Conservation (phyloP, 2,113 vertebrate genomes). For the Rallus limicola region DNA sequence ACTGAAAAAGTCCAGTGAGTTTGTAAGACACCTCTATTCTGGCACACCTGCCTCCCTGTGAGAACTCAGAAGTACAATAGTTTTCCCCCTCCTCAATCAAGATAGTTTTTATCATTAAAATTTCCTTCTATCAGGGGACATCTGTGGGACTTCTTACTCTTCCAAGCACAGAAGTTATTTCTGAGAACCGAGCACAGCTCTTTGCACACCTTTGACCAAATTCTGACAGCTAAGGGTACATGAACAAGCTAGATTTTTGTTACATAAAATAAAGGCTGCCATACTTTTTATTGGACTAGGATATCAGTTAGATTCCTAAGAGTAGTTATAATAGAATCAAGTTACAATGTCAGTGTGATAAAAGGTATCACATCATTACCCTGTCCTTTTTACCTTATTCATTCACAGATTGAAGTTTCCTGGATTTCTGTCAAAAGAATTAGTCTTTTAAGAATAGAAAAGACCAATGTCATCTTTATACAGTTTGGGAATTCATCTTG, state of each 20-base stretch:
- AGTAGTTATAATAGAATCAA: conserved; percentile 28
- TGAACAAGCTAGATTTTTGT: conserved; percentile 19
- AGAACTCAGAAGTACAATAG: not conserved
- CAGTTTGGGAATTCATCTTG: conserved; percentile 52
- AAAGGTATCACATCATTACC: conserved; percentile 38
- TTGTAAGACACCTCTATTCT: not conserved
- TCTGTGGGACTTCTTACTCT: not conserved
- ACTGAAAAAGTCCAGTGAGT: not conserved
- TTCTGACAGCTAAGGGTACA: conserved; percentile 3
- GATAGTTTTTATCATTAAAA: conserved; percentile 43
- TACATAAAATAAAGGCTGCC: conserved; percentile 35
- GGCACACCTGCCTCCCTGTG: not conserved
- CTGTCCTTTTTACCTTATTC: conserved; percentile 61
- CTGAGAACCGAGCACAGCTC: not conserved
- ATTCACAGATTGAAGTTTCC: conserved; percentile 67
- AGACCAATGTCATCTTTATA: conserved; percentile 47
- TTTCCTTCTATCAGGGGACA: not conserved
- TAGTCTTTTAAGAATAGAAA: conserved; percentile 54
- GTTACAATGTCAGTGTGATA: conserved; percentile 51
- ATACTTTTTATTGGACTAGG: conserved; percentile 32
- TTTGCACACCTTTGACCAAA: not conserved
- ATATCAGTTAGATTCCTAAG: conserved; percentile 20
- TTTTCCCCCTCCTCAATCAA: not conserved
- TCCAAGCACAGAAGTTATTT: not conserved
- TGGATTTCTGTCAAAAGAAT: conserved; percentile 62